Evolutionary conservation across 2,797 vertebrate genomes (phyloP).

Genomic region (Pantherophis vulpinus): DNA sequence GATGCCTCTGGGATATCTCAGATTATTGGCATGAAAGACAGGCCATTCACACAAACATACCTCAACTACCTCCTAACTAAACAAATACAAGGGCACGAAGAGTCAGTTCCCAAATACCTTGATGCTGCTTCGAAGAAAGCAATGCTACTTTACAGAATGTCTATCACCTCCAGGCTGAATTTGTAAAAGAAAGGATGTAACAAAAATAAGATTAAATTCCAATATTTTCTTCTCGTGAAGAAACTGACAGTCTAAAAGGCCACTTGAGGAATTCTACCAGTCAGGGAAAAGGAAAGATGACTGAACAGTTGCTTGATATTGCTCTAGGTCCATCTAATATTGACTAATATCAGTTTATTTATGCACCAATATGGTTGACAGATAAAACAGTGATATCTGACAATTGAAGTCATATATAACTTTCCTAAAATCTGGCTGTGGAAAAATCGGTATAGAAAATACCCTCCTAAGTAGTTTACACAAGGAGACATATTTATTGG

Average conservation of each 20-base stretch:
- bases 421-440: conserved; percentile 14
- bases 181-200: not conserved
- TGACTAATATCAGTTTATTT: conserved; percentile 31
- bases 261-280: not conserved
- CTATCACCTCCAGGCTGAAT: not conserved
- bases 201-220: not conserved
- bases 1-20: not conserved
- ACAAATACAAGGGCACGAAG: not conserved
- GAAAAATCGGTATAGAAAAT: not conserved
- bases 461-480: not conserved
- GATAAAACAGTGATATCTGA: conserved; percentile 29
- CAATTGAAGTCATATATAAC: conserved; percentile 17
- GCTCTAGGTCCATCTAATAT: conserved; percentile 6
- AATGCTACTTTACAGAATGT: not conserved
- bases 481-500: not conserved
- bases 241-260: not conserved
- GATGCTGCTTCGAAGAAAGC: not conserved
- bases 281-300: not conserved
- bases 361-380: conserved; percentile 19
- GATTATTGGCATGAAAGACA: not conserved
- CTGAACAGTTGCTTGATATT: not conserved
- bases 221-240: not conserved
- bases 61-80: not conserved
- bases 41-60: not conserved
- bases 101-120: not conserved